A percentile compares a stretch with the other conserved stretches of the same genome.
Conservation (phyloP, 2,888 invertebrate genomes). For the Osedax fenrisi region DNA sequence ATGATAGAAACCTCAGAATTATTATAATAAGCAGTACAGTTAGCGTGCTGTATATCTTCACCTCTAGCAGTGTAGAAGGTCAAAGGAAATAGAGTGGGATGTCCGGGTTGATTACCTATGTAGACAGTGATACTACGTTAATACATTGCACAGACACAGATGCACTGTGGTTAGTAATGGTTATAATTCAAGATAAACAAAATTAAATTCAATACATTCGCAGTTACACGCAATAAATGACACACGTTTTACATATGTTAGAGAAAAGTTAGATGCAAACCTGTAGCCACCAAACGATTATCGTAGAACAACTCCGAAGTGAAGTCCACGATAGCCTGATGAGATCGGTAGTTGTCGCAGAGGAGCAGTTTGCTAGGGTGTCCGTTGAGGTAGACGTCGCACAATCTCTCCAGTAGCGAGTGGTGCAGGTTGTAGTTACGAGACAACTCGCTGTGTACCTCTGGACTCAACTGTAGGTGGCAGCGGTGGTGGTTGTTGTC, state of each 20-base stretch:
- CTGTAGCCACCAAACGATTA: slow-evolving; percentile 58
- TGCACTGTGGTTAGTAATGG: too few species aligned
- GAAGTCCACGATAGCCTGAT: slow-evolving; percentile 67
- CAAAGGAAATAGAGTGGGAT: slow-evolving; percentile 55
- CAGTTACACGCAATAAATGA: too few species aligned
- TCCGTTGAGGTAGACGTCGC: slow-evolving; percentile 62
- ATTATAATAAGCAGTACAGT: slow-evolving; percentile 67
- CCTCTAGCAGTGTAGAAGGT: slow-evolving; percentile 70
- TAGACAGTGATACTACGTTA: too few species aligned
- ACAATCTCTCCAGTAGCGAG: slow-evolving; percentile 66
- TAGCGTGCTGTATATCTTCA: slow-evolving; percentile 65
- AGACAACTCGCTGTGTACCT: slow-evolving; percentile 60
- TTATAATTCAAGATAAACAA: too few species aligned
- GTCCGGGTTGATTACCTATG: slow-evolving; percentile 53
- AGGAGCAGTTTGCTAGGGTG: slow-evolving; percentile 68
- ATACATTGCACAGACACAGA: too few species aligned
- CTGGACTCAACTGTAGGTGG: slow-evolving; percentile 61
- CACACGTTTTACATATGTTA: too few species aligned
- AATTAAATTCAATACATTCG: too few species aligned
- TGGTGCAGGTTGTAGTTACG: slow-evolving; percentile 51
- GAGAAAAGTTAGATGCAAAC: too few species aligned
- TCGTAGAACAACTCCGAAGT: slow-evolving; percentile 70
- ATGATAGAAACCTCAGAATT: slow-evolving; percentile 65
- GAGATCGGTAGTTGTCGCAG: slow-evolving; percentile 71
- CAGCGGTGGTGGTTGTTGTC: too few species aligned